Evolutionary conservation across 2,888 invertebrate genomes (phyloP).

Genomic region (Cryptocephalus moraei): DNA sequence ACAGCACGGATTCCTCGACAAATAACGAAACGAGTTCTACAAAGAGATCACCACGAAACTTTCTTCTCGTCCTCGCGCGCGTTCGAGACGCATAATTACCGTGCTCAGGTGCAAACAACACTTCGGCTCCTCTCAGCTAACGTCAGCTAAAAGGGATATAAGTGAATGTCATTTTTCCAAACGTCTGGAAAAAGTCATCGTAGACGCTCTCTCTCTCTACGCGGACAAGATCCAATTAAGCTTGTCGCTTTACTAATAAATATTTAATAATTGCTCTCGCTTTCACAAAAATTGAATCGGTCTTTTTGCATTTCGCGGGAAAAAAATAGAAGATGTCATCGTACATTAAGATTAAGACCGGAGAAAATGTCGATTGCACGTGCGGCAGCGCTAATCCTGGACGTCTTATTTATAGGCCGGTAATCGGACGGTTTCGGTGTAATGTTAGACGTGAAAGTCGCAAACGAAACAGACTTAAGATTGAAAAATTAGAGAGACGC

Average conservation of each 20-base stretch:
- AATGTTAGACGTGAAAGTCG: not conserved
- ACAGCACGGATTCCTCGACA: too few relatives aligned
- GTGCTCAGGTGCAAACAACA: too few relatives aligned
- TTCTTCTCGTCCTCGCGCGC: too few relatives aligned
- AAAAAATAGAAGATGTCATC: constrained; percentile 15
- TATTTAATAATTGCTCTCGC: constrained; percentile 17
- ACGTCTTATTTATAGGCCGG: not conserved
- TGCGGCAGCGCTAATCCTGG: constrained; percentile 7
- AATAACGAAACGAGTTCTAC: too few relatives aligned
- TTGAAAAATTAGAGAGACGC: too few relatives aligned
- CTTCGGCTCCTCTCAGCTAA: too few relatives aligned
- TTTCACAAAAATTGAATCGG: constrained; percentile 18
- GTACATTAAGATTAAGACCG: constrained; percentile 17
- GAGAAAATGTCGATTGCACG: constrained; percentile 16
- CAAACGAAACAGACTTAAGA: too few relatives aligned
- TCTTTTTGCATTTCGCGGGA: constrained; percentile 10
- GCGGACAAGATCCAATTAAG: constrained; percentile 18
- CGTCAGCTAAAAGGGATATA: too few relatives aligned
- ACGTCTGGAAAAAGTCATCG: too few relatives aligned
- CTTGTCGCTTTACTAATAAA: constrained; percentile 14
- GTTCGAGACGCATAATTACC: too few relatives aligned
- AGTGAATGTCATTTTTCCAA: too few relatives aligned
- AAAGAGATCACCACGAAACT: too few relatives aligned
- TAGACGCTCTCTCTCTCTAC: constrained; percentile 3
- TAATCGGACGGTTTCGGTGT: not conserved